Evolutionary conservation across 2,113 vertebrate genomes (phyloP).

Genomic region (Calypte anna): DNA sequence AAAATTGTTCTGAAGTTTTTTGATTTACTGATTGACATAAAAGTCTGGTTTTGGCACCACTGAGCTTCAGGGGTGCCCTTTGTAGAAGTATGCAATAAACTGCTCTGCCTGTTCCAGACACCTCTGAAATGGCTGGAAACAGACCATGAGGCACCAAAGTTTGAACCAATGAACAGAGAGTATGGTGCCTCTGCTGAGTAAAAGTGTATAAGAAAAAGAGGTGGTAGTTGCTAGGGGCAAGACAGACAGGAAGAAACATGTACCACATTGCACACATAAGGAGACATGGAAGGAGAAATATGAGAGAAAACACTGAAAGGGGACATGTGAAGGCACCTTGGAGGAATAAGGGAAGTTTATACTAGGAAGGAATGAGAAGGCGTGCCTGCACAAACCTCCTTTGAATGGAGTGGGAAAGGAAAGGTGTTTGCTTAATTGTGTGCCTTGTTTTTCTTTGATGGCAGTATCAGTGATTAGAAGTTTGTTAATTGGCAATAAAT

Average conservation of each 20-base stretch:
- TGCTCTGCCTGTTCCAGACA: not conserved
- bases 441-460: not conserved
- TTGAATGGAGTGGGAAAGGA: not conserved
- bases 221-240: not conserved
- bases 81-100: not conserved
- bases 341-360: not conserved
- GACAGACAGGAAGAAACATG: not conserved
- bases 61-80: not conserved
- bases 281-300: not conserved
- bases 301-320: not conserved
- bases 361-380: not conserved
- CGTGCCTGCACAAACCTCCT: not conserved
- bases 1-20: not conserved
- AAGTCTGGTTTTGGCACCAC: not conserved
- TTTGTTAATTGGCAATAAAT: not conserved
- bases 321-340: rapidly evolving
- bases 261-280: too few species aligned
- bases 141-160: not conserved
- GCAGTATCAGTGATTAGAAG: not conserved
- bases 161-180: not conserved
- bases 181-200: not conserved
- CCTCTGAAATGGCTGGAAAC: not conserved
- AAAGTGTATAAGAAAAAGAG: rapidly evolving
- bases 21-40: rapidly evolving
- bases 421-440: not conserved